These are phyloP conservation scores for Cartodere bifasciata DNA, from an alignment of 2,888 invertebrate species.

Conservation along the genomic window DNA sequence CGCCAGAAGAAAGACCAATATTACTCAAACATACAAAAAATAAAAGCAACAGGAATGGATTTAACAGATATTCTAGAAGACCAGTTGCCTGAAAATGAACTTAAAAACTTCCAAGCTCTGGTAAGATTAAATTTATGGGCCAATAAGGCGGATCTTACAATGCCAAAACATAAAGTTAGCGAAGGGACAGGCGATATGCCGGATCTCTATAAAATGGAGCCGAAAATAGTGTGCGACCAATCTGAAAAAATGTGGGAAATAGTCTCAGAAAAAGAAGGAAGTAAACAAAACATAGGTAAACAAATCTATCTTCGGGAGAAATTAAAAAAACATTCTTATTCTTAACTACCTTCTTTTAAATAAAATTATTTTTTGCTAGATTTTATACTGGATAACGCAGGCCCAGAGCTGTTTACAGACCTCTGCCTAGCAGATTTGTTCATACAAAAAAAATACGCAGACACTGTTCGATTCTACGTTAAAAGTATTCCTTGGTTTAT, in stretches of 20 bases:
- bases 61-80: conserved; percentile 8
- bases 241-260: conserved; percentile 43
- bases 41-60: conserved; percentile 6
- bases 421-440: conserved; percentile 76
- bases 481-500: conserved; percentile 93
- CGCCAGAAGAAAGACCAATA: conserved; percentile 2
- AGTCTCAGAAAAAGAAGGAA: conserved; percentile 19
- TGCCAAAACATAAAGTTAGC: conserved; percentile 59
- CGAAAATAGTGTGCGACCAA: conserved; percentile 50
- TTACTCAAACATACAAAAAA: not conserved
- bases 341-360: not conserved
- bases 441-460: conserved; percentile 42
- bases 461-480: conserved; percentile 63
- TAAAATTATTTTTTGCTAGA: conserved; percentile 37
- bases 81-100: conserved; percentile 5
- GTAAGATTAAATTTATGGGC: conserved; percentile 69
- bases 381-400: conserved; percentile 83
- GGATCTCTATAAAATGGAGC: conserved; percentile 40
- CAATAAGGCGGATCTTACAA: conserved; percentile 86
- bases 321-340: not conserved
- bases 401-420: conserved; percentile 86
- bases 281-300: conserved; percentile 19
- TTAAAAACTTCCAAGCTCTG: conserved; percentile 7
- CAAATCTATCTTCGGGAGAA: conserved; percentile 2
- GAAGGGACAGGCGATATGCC: conserved; percentile 42